Evolutionary conservation across 2,113 vertebrate species (phyloP).

Genomic region (Ondatra zibethicus): DNA sequence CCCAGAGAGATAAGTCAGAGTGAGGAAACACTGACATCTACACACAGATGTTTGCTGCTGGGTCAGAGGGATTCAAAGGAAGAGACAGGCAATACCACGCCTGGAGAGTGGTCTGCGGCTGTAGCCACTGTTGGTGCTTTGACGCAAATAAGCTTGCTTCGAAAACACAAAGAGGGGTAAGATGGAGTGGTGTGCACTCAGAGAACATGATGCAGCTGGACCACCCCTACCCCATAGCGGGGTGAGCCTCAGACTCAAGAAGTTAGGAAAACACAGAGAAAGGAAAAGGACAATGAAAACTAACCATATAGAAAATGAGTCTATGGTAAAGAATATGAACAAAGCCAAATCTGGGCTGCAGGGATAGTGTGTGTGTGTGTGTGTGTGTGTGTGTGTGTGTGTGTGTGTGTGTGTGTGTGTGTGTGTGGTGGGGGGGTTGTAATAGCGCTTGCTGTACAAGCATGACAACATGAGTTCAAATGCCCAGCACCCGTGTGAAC

Average conservation of each 20-base stretch:
- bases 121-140: not conserved
- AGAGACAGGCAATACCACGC: not conserved
- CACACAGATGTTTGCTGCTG: not conserved
- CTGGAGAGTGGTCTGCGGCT: not conserved
- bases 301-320: not conserved
- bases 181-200: not conserved
- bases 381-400: too few relatives aligned
- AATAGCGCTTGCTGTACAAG: not conserved
- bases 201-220: not conserved
- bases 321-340: not conserved
- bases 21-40: not conserved
- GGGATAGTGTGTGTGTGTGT: not conserved
- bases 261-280: not conserved
- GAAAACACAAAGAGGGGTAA: not conserved
- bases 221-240: too few relatives aligned
- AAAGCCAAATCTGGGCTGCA: not conserved
- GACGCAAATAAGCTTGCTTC: not conserved
- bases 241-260: not conserved
- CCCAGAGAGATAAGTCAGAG: not conserved
- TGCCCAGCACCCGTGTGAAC: not conserved
- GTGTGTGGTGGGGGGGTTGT: too few relatives aligned
- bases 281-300: not conserved
- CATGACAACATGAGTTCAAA: not conserved
- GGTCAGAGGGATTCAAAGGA: not conserved
- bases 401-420: too few relatives aligned